Conservation (phyloP, 2,888 invertebrate species). For the Aelia acuminata region DNA sequence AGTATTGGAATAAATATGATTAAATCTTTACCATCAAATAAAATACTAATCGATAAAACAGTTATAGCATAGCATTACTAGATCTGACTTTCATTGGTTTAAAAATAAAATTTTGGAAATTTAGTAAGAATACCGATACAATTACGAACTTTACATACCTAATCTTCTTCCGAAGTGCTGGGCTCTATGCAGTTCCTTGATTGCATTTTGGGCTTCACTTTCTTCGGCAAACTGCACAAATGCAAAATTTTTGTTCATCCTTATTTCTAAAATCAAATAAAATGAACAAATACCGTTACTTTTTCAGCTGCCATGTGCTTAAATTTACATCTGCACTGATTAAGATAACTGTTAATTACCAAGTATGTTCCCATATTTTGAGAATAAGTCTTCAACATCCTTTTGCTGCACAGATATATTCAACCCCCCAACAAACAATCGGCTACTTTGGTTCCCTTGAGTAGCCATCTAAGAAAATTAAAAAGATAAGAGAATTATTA, state of each 20-base stretch:
- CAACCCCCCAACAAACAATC: constrained; percentile 63
- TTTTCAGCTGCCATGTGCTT: background rate
- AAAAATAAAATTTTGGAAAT: too few species aligned
- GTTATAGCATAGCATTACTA: too few species aligned
- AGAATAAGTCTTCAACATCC: constrained; percentile 83
- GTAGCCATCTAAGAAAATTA: constrained; percentile 49
- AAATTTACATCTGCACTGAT: background rate
- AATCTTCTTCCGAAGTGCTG: constrained; percentile 80
- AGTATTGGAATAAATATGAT: too few species aligned
- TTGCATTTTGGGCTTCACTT: constrained; percentile 81
- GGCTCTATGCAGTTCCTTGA: constrained; percentile 78
- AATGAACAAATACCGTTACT: background rate
- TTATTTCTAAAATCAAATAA: constrained; percentile 71
- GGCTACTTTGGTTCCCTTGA: constrained; percentile 55
- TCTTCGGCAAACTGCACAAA: constrained; percentile 89
- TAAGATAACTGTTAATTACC: constrained; percentile 66
- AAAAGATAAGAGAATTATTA: background rate
- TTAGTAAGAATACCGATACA: too few species aligned
- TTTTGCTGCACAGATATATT: constrained; percentile 65
- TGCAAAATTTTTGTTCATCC: constrained; percentile 85
- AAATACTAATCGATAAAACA: too few species aligned
- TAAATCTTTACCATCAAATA: too few species aligned
- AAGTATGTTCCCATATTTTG: constrained; percentile 78
- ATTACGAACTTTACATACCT: constrained; percentile 71
- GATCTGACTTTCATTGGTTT: too few species aligned